Evolutionary conservation across 1,140 invertebrate species (phyloP).

Genomic region (Galendromus occidentalis): DNA sequence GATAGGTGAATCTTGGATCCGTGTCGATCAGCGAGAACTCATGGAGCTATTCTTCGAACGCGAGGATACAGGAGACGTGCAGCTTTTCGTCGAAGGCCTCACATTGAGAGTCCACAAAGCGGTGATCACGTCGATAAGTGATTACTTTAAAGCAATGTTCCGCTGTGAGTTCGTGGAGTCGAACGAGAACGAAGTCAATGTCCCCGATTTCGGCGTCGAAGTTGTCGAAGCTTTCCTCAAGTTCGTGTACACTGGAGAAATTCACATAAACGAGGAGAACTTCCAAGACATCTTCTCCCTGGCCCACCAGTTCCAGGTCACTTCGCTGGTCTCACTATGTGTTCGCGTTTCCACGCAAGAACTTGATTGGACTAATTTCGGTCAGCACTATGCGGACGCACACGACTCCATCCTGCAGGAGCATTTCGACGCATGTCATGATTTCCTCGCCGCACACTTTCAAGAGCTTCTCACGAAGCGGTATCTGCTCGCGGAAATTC

Average conservation of each 20-base stretch:
- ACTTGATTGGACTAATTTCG: neutral
- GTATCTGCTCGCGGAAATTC: neutral
- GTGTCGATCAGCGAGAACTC: neutral
- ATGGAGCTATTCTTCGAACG: slow-evolving; percentile 1
- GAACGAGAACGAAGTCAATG: neutral
- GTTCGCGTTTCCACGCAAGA: neutral
- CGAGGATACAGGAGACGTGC: neutral
- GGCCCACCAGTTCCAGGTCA: neutral
- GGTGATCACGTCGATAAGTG: neutral
- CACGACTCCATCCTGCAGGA: neutral
- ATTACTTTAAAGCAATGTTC: slow-evolving; percentile 5
- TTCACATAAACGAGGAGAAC: neutral
- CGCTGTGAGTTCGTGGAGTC: slow-evolving; percentile 1
- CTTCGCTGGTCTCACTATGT: neutral
- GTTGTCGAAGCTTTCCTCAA: neutral
- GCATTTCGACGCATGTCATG: neutral
- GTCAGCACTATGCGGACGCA: neutral
- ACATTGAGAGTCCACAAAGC: neutral
- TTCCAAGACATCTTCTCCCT: neutral
- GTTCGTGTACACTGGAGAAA: neutral
- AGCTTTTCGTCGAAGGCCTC: neutral
- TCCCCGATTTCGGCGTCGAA: neutral
- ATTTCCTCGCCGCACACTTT: neutral
- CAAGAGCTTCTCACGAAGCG: neutral
- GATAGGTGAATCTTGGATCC: neutral